phyloP scores from a whole-genome alignment of 2,113 vertebrate genomes.

The Lasiurus cinereus region DNA sequence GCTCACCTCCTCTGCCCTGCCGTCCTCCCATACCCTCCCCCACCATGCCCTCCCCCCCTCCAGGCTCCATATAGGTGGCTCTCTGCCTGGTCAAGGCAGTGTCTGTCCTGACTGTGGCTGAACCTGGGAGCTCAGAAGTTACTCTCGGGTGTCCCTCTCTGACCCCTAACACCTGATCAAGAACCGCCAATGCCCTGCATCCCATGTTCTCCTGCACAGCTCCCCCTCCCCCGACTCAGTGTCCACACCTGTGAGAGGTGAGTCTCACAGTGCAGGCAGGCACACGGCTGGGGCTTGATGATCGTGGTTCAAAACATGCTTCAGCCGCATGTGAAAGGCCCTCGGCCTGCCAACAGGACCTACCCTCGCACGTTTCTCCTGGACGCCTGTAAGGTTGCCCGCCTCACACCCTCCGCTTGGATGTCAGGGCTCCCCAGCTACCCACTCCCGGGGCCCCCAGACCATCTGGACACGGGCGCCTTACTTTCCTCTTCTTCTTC shows the following conservation, averaged over 20 bases:
- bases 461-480: constrained; percentile 58
- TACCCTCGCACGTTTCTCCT: neutral
- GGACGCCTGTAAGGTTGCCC: rapidly evolving
- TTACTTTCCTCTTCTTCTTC: constrained; percentile 95
- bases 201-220: rapidly evolving
- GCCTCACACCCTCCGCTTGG: rapidly evolving
- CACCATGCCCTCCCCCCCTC: no score
- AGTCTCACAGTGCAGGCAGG: no score
- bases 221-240: neutral
- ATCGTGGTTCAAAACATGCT: rapidly evolving
- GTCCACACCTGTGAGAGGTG: rapidly evolving
- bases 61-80: neutral
- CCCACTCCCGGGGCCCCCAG: rapidly evolving
- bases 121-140: neutral
- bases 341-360: rapidly evolving
- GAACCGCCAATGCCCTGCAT: rapidly evolving
- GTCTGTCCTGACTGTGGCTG: neutral
- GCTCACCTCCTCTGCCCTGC: neutral
- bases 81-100: neutral
- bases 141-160: neutral
- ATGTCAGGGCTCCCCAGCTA: neutral
- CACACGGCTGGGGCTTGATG: rapidly evolving
- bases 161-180: neutral
- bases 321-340: rapidly evolving
- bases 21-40: no score